Percentiles rank a stretch among this genome's conserved stretches.
Evolutionary conservation across 2,888 invertebrate species (phyloP).

Genomic region (Cosmia pyralina): DNA sequence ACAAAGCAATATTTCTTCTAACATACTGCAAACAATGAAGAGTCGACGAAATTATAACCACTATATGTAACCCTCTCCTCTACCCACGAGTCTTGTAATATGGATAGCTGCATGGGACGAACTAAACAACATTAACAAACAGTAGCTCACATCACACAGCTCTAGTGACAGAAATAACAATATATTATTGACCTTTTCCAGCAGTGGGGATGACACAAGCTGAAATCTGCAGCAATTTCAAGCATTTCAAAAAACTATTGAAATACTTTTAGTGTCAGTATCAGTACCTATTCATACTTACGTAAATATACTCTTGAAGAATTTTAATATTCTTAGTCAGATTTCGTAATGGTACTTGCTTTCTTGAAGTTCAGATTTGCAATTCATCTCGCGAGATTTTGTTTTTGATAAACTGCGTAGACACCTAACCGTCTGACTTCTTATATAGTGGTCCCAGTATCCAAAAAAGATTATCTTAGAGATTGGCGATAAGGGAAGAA

Average conservation of each 20-base stretch:
- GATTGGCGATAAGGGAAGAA: background rate
- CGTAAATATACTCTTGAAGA: background rate
- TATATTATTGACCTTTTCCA: background rate
- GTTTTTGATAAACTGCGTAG: too few species aligned
- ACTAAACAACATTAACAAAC: background rate
- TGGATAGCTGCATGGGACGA: background rate
- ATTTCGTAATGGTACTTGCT: background rate
- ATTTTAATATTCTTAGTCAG: background rate
- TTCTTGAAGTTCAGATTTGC: constrained; percentile 4
- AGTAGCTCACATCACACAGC: background rate
- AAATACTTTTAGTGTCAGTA: background rate
- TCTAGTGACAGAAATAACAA: background rate
- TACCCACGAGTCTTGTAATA: background rate
- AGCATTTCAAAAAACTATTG: background rate
- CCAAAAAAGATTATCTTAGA: background rate
- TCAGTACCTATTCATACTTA: background rate
- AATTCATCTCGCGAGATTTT: background rate
- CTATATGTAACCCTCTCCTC: background rate
- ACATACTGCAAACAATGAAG: background rate
- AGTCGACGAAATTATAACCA: background rate
- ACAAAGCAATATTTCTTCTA: background rate
- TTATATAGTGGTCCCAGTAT: background rate
- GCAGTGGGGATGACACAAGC: background rate
- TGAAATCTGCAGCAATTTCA: background rate
- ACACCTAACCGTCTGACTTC: background rate